Conservation (phyloP, 2,797 vertebrate genomes). For the Jordanella pulchra region DNA sequence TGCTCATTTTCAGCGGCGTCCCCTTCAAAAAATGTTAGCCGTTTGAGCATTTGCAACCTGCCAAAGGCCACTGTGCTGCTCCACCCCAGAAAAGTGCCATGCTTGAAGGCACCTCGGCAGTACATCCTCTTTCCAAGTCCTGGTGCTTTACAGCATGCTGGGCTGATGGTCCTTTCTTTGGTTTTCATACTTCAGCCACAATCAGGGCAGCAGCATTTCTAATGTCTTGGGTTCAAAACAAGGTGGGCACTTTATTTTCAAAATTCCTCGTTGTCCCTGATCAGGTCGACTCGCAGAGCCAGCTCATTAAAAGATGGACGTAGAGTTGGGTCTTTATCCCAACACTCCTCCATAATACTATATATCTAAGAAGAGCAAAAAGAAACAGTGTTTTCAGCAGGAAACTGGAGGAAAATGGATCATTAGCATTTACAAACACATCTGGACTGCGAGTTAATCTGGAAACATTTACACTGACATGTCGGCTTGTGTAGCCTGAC, state of each 20-base stretch:
- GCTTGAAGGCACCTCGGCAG: slow-evolving; percentile 64
- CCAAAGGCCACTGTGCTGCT: slow-evolving; percentile 19
- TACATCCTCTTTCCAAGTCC: slow-evolving; percentile 35
- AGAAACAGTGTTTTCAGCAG: background rate
- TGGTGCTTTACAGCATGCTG: slow-evolving; percentile 11
- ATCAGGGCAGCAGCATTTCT: slow-evolving; percentile 29
- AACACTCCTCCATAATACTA: slow-evolving; percentile 82
- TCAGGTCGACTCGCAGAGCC: slow-evolving; percentile 76
- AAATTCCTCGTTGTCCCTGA: slow-evolving; percentile 76
- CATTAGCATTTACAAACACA: background rate
- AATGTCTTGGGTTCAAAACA: slow-evolving; percentile 30
- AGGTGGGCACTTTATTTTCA: slow-evolving; percentile 67
- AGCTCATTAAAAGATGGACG: slow-evolving; percentile 81
- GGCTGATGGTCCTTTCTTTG: slow-evolving; percentile 20
- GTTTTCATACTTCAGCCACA: slow-evolving; percentile 37
- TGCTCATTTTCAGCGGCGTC: slow-evolving; percentile 23
- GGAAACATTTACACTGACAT: background rate
- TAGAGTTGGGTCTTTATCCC: slow-evolving; percentile 72
- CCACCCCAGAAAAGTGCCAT: slow-evolving; percentile 41
- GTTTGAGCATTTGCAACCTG: slow-evolving; percentile 21
- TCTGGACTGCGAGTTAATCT: background rate
- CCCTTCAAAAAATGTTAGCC: slow-evolving; percentile 15
- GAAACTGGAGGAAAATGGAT: background rate
- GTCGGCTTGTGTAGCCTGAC: background rate
- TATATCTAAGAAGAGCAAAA: slow-evolving; percentile 65